Evolutionary conservation across 2,888 invertebrate genomes (phyloP), one percentile per base, ranked within the genome.

Genomic region (Drosophila limbata): DNA sequence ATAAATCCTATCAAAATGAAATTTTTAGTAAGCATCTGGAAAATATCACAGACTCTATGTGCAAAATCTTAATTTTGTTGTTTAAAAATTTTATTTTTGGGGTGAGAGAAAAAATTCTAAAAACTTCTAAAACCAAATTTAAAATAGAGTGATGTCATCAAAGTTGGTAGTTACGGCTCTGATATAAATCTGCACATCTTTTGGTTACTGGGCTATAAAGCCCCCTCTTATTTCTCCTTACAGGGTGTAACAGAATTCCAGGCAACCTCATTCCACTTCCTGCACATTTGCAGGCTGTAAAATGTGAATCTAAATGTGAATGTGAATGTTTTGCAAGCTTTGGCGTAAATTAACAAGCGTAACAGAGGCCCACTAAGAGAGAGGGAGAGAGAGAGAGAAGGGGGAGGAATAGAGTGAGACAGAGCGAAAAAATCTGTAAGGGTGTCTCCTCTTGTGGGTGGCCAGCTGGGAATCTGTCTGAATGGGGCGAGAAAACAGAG

Each of bases 321-420:
- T 73, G 51, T 64, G 62, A 45, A 47, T 79, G 60, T 79, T 79
- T 62, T 70, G 67, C 69, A 45, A 79, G 78, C 87, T 84, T 73
- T 76, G 67, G 67, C 71, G 85, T 69, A 82, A 84, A 77, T 84
- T 84, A 84, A 86, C 88, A 84, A 80, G 82, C 66, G 83, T 83
- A 72, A 73, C 70, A 80, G 66, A 73, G 61, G 65, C 60, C 65
- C 66, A 65, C 39, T 51, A 51, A 57, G n/a, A 69, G 21, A 61
- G 31, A 52, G 25, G 8, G 13, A 35, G 8, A 48, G 40, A 52
- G 8, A 45, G 15, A n/a, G 6, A 13, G 13, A 45, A 42, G 9
- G 70, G 1, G 25, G 65, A 45, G 42, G 63, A 67, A 55, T 59
- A 42, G 28, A 10, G 15, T 15, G 28, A 33, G 31, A 13, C 17